phyloP scores from a whole-genome alignment of 2,888 invertebrate species.

The Hemithea aestivaria region DNA sequence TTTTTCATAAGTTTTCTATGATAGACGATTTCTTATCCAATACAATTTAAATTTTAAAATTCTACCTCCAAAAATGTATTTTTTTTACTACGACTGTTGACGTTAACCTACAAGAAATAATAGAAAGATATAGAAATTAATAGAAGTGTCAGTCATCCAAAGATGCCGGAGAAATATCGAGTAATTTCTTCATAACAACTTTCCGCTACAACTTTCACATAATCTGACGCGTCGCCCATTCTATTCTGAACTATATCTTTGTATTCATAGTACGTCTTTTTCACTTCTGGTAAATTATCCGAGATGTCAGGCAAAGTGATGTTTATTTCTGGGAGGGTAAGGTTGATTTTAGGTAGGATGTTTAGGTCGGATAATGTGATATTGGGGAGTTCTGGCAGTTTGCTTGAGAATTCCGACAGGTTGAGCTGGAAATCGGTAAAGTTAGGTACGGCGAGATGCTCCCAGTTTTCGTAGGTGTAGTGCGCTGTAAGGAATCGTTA shows the following conservation, averaged over 20 bases:
- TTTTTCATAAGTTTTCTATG: no score
- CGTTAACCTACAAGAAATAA: no score
- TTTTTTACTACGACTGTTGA: no score
- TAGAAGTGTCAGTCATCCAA: constrained; percentile 42
- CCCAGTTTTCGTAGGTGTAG: constrained; percentile 73
- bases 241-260: constrained; percentile 72
- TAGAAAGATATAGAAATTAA: constrained; percentile 1
- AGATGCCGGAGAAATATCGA: constrained; percentile 57
- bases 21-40: no score
- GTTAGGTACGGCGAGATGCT: constrained; percentile 62
- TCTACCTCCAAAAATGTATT: no score
- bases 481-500: constrained; percentile 64
- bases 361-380: constrained; percentile 47
- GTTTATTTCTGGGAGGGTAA: constrained; percentile 49
- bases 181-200: constrained; percentile 73
- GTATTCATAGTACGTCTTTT: constrained; percentile 60
- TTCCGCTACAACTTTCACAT: constrained; percentile 69
- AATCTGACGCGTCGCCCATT: constrained; percentile 72
- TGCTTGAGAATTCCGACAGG: constrained; percentile 55
- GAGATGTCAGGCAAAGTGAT: constrained; percentile 53
- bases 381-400: constrained; percentile 44
- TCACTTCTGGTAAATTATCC: constrained; percentile 57
- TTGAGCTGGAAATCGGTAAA: constrained; percentile 68
- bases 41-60: no score
- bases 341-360: constrained; percentile 35